Evolutionary conservation across 2,113 vertebrate species (phyloP).

Genomic region (Ptilonorhynchus violaceus): DNA sequence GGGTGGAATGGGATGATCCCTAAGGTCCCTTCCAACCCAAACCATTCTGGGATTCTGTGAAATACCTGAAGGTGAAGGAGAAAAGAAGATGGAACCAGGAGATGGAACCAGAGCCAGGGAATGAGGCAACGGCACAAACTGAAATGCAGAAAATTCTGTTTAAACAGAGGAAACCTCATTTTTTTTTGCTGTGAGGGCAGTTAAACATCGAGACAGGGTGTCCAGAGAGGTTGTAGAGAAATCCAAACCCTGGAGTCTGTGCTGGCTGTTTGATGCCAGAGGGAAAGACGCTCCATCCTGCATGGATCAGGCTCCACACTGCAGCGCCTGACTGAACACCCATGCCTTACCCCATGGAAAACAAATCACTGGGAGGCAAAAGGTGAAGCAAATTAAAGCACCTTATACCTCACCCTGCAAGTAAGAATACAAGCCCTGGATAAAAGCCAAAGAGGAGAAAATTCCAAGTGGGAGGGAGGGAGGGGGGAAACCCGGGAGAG

Average conservation of each 20-base stretch:
- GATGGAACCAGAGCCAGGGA: too few relatives aligned
- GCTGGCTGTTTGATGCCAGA: not conserved
- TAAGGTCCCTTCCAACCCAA: not conserved
- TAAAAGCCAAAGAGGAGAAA: not conserved
- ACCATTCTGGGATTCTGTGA: not conserved
- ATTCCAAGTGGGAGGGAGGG: not conserved
- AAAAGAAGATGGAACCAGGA: not conserved
- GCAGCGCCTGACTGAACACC: not conserved
- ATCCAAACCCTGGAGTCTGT: not conserved
- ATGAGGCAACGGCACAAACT: not conserved
- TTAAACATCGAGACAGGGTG: too few relatives aligned
- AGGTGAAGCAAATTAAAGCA: not conserved
- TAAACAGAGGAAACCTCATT: not conserved
- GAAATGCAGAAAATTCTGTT: not conserved
- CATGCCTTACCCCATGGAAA: not conserved
- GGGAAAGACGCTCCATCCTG: not conserved
- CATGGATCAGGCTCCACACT: not conserved
- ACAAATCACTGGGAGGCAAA: not conserved
- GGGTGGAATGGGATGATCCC: fast-evolving
- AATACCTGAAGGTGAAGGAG: not conserved
- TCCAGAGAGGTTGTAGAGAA: too few relatives aligned
- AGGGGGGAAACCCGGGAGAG: not conserved
- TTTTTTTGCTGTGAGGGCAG: not conserved
- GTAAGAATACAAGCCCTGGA: not conserved
- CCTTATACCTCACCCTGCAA: not conserved